These are phyloP conservation scores for Oscheius sp. DNA, from an alignment of 1,140 invertebrate genomes.

Conservation along the genomic window DNA sequence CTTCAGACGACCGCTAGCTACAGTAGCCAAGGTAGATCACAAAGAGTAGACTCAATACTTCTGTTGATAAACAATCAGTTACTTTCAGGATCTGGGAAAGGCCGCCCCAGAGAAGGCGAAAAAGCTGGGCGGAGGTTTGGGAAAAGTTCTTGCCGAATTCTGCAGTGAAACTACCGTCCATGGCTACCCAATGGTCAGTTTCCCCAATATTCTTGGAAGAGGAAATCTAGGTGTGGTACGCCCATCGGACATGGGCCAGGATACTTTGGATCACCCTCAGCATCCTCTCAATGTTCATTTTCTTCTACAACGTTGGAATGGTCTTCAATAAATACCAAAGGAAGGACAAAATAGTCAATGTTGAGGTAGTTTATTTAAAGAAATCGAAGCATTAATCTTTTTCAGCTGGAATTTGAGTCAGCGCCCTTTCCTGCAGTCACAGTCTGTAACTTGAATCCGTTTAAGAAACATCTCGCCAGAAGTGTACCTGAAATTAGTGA, in stretches of 20 bases:
- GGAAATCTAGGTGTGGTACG: conserved; percentile 6
- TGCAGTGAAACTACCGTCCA: conserved; percentile 34
- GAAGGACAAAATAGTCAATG: conserved; percentile 58
- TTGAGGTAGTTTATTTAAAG: conserved; percentile 41
- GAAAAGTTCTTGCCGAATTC: conserved; percentile 7
- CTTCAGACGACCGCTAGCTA: no score
- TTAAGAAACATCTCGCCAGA: conserved; percentile 54
- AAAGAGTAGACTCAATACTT: not conserved
- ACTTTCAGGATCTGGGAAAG: conserved; percentile 27
- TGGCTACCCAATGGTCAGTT: conserved; percentile 38
- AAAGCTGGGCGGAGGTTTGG: not conserved
- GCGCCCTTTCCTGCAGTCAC: conserved; percentile 55
- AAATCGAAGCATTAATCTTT: not conserved
- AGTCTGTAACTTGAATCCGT: conserved; percentile 57
- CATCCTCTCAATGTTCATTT: conserved; percentile 18
- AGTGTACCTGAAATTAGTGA: conserved; percentile 57
- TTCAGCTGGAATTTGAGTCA: conserved; percentile 58
- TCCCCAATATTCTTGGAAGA: conserved; percentile 1
- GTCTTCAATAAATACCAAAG: conserved; percentile 40
- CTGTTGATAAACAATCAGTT: not conserved
- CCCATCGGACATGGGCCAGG: conserved; percentile 3
- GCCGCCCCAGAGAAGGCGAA: not conserved
- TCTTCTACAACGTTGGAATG: conserved; percentile 19
- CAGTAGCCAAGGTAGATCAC: not conserved
- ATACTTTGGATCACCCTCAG: conserved; percentile 33